These are phyloP conservation scores for Semotilus atromaculatus DNA, from an alignment of 2,797 vertebrate genomes.

Conservation along the genomic window DNA sequence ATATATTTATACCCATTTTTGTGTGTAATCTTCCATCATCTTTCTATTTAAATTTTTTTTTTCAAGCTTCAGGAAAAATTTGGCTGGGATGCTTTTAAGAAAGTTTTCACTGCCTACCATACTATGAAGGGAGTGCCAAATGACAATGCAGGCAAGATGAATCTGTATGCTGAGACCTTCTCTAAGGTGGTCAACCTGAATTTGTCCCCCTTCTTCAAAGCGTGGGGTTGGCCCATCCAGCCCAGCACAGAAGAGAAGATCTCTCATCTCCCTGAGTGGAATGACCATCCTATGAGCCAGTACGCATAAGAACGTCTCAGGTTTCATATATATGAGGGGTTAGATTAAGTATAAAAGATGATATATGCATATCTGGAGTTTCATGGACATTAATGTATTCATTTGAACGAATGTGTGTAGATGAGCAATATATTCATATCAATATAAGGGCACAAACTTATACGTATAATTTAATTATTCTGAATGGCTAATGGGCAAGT, in stretches of 20 bases:
- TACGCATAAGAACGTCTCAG: conserved; percentile 58
- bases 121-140: conserved; percentile 70
- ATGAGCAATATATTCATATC: background rate
- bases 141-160: conserved; percentile 81
- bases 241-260: conserved; percentile 73
- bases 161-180: conserved; percentile 82
- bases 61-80: conserved; percentile 82
- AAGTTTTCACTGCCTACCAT: conserved; percentile 79
- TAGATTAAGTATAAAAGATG: background rate
- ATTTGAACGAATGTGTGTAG: background rate
- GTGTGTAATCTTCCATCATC: background rate
- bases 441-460: background rate
- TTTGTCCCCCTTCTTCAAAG: conserved; percentile 81
- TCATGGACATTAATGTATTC: background rate
- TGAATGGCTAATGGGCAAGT: background rate
- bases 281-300: conserved; percentile 80
- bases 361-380: background rate
- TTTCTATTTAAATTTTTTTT: background rate
- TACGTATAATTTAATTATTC: background rate
- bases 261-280: conserved; percentile 77
- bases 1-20: background rate
- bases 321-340: background rate
- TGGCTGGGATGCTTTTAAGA: conserved; percentile 82
- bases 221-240: conserved; percentile 86
- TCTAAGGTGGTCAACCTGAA: conserved; percentile 79